phyloP scores from a whole-genome alignment of 2,797 vertebrate species.

The Danio tinwini region DNA sequence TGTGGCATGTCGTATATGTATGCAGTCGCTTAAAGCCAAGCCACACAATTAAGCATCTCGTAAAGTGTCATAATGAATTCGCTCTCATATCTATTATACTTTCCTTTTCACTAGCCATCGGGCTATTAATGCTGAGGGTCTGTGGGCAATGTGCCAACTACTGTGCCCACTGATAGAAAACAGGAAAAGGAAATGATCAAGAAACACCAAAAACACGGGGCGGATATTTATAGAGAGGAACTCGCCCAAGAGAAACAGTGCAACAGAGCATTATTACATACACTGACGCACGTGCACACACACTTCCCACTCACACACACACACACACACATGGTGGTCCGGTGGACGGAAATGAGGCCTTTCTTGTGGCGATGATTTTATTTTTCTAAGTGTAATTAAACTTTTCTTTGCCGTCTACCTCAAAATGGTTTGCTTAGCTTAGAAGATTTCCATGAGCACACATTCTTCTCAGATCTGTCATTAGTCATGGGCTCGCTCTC shows the following conservation, averaged over 20 bases:
- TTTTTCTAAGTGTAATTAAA: slow-evolving; percentile 54
- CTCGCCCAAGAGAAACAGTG: slow-evolving; percentile 40
- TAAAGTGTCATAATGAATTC: slow-evolving; percentile 28
- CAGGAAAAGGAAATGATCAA: slow-evolving; percentile 57
- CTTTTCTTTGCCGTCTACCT: slow-evolving; percentile 3
- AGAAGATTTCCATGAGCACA: slow-evolving; percentile 32
- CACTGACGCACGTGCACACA: neutral
- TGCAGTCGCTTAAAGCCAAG: slow-evolving; percentile 29
- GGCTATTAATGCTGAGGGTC: slow-evolving; percentile 12
- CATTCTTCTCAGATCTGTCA: slow-evolving; percentile 34
- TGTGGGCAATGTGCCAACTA: slow-evolving; percentile 40
- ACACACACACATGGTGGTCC: slow-evolving; percentile 47
- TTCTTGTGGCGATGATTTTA: slow-evolving; percentile 55
- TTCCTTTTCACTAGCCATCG: neutral
- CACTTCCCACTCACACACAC: neutral
- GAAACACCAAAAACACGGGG: slow-evolving; percentile 39
- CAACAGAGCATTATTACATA: slow-evolving; percentile 24
- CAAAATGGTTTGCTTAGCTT: slow-evolving; percentile 35
- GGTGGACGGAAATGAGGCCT: slow-evolving; percentile 52
- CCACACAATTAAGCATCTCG: slow-evolving; percentile 42
- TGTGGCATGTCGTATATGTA: slow-evolving; percentile 23
- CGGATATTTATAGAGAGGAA: slow-evolving; percentile 53
- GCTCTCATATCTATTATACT: neutral
- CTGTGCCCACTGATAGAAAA: slow-evolving; percentile 37
- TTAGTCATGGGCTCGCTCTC: neutral